Conservation (phyloP, 2,113 vertebrate species). For the Romanogobio albipinnatus region DNA sequence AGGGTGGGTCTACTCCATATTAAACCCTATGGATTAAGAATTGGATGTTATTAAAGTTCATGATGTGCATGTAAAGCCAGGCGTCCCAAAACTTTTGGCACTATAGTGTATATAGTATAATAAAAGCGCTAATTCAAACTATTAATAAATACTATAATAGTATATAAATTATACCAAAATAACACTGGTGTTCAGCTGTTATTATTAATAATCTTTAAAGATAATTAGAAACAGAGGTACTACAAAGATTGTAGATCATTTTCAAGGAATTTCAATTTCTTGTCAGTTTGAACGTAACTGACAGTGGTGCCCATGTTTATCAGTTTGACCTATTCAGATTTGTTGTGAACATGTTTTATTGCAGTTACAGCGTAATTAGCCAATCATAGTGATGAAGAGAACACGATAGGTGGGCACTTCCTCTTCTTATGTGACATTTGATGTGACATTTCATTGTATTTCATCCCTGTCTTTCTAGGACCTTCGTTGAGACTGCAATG, state of each 20-base stretch:
- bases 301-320: neutral
- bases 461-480: neutral
- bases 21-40: too few relatives aligned
- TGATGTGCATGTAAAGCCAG: too few relatives aligned
- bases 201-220: neutral
- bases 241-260: neutral
- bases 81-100: too few relatives aligned
- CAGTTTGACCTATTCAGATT: slow-evolving; percentile 15
- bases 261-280: neutral
- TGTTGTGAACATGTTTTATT: neutral
- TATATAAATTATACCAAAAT: neutral
- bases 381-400: slow-evolving; percentile 7
- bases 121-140: neutral
- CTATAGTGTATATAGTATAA: too few relatives aligned
- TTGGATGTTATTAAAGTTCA: too few relatives aligned
- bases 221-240: neutral
- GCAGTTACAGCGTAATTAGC: neutral
- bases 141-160: neutral
- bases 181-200: neutral
- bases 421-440: neutral
- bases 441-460: neutral
- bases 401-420: neutral
- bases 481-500: neutral
- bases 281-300: neutral
- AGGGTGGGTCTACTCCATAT: too few relatives aligned